Base-by-base conservation (phyloP, 1,140 invertebrate species). In the Araneus ventricosus region DNA sequence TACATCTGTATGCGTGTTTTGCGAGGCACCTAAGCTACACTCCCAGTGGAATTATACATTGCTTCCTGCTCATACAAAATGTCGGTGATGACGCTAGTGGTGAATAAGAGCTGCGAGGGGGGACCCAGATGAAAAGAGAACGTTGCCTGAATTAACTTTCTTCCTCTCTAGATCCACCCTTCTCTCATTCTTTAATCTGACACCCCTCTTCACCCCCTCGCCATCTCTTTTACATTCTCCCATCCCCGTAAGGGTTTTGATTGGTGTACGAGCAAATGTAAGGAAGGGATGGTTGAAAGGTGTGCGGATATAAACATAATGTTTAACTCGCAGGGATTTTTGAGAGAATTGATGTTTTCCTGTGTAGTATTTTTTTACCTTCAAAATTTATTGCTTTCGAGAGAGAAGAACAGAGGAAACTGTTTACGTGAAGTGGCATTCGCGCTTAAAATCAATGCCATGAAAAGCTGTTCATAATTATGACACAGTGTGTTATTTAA, bases 1-100 rank as follows among this genome's bases (percentile, higher is more conserved):
- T 92, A 92, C 91, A 92, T 92, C 91, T 92, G 91, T 92, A 92
- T 87, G 67, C 82, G 84, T 92, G 91, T 92, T 87, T 85, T 52
- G 61, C 63, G 59, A 67, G 82, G 82, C 91, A 92, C 84, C 91
- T 92, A 92, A 86, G 84, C 45, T 80, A 37, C 82, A 92, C 61
- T 92, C 91, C 91, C 91, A 75, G 61, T 30, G 84, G 91, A 92
- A 92, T 92, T 92, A 87, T 87, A 92, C 85, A 87, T 79, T 30
- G 84, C 67, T 92, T 92, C 91, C 91, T 92, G 84, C 61, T 79
- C 85, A 92, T 79, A 92, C 91, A 92, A 92, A 92, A 87, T 92
- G 82, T 85, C 57, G n/a, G 41, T 37, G 82, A 70, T 92, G 84
- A 87, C 91, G 91, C 61, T 30, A 79, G 41, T 61, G 39, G n/a